A percentile compares a stretch with the other conserved stretches of the same genome.
These are phyloP conservation scores for Cassiopea xamachana DNA, from an alignment of 30 jellyfish, hydroid and myxozoan genomes.

Conservation along the genomic window DNA sequence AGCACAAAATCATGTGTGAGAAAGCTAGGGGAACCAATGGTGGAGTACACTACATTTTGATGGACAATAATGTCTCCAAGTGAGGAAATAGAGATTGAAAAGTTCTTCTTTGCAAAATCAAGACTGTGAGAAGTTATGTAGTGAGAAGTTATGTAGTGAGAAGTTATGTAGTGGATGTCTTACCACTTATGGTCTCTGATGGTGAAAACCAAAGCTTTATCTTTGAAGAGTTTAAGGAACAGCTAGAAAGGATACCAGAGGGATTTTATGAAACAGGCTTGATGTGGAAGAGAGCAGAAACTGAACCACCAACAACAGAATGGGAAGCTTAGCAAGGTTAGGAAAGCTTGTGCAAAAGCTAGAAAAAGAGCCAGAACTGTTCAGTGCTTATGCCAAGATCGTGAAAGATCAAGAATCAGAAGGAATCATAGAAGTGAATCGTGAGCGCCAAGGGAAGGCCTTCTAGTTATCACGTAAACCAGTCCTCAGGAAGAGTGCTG, in stretches of 20 bases:
- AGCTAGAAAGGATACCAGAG: conserved; percentile 11
- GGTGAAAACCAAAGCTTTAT: not conserved
- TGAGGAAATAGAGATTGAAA: conserved; percentile 45
- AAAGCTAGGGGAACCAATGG: conserved; percentile 68
- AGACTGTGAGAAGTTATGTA: conserved; percentile 34
- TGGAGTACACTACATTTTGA: conserved; percentile 61
- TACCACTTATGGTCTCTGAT: conserved; percentile 20
- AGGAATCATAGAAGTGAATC: conserved; percentile 53
- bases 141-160: conserved; percentile 30
- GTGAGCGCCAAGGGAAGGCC: conserved; percentile 33
- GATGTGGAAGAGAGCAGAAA: conserved; percentile 37
- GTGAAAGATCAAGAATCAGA: conserved; percentile 46
- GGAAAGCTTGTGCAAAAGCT: conserved; percentile 40
- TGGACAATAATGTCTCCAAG: conserved; percentile 70
- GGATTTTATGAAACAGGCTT: conserved; percentile 65
- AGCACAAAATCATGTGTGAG: conserved; percentile 47
- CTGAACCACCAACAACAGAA: conserved; percentile 26
- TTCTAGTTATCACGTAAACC: conserved; percentile 73
- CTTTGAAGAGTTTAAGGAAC: conserved; percentile 49
- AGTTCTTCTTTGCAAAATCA: conserved; percentile 18
- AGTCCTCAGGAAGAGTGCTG: conserved; percentile 65
- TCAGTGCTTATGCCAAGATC: conserved; percentile 27
- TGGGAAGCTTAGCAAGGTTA: conserved; percentile 53
- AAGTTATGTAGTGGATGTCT: conserved; percentile 54
- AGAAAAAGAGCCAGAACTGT: conserved; percentile 53